These are phyloP conservation scores for Phenganax subtilis DNA, from an alignment of 92 coral and sea anemone genomes.

Conservation along the genomic window DNA sequence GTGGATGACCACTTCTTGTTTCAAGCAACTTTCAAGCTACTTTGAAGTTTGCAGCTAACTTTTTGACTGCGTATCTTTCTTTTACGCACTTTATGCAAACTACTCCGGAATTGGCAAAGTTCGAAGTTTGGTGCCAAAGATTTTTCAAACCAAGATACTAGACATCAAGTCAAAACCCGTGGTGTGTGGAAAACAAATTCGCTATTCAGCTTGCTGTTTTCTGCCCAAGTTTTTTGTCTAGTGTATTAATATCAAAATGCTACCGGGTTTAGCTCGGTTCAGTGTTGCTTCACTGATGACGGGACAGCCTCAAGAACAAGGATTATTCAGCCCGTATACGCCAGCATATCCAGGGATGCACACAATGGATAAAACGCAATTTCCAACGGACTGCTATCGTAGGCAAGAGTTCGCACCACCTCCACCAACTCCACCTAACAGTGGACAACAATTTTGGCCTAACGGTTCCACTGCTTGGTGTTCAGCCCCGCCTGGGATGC, in stretches of 20 bases:
- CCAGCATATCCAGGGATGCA: conserved; percentile 26
- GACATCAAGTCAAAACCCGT: background rate
- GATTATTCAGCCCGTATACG: conserved; percentile 26
- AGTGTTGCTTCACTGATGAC: conserved; percentile 40
- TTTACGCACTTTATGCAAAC: background rate
- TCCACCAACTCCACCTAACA: conserved; percentile 24
- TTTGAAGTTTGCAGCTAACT: background rate
- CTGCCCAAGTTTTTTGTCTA: too few species aligned
- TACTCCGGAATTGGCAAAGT: background rate
- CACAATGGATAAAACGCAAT: conserved; percentile 35
- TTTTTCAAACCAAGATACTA: too few species aligned
- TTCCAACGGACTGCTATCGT: conserved; percentile 34
- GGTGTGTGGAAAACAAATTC: background rate
- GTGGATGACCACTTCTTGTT: background rate
- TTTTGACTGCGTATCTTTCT: background rate
- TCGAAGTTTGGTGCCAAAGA: background rate
- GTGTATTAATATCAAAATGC: background rate
- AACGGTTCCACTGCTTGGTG: conserved; percentile 31
- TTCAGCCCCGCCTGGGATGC: conserved; percentile 24
- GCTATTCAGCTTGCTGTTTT: too few species aligned
- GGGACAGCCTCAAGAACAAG: conserved; percentile 28
- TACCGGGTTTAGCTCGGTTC: conserved; percentile 33
- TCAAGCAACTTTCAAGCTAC: background rate
- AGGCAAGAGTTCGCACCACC: conserved; percentile 32
- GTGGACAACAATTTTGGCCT: conserved; percentile 35